Conservation (phyloP, 2,888 invertebrate genomes). For the Bhutanitis thaidina region DNA sequence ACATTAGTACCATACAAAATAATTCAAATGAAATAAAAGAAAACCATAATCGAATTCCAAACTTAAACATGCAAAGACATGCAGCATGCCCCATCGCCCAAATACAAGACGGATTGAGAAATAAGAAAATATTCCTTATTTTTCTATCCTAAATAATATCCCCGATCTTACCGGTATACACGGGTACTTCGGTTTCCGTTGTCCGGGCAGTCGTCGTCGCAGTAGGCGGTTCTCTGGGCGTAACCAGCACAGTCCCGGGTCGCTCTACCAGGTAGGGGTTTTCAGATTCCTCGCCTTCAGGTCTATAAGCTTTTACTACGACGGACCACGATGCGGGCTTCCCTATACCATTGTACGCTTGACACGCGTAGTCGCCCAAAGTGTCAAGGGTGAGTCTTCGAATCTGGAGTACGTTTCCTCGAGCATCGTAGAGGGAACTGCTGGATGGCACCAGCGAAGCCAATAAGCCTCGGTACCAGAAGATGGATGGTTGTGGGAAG, state of each 20-base stretch:
- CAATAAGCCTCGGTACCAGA: conserved; percentile 90
- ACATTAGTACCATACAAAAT: neutral
- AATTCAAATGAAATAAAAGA: neutral
- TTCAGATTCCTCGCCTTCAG: conserved; percentile 73
- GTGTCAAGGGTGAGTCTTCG: conserved; percentile 84
- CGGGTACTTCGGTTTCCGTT: conserved; percentile 34
- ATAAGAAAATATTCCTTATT: neutral
- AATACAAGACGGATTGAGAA: conserved; percentile 10
- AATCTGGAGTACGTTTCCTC: conserved; percentile 88
- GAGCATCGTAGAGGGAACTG: conserved; percentile 84
- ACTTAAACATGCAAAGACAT: conserved; percentile 21
- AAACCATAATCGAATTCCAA: neutral
- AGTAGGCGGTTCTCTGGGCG: conserved; percentile 28
- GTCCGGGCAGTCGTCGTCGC: conserved; percentile 29
- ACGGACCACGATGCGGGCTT: conserved; percentile 89
- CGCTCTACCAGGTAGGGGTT: conserved; percentile 39
- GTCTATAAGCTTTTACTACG: conserved; percentile 85
- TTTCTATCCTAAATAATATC: neutral
- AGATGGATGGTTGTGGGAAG: conserved; percentile 87
- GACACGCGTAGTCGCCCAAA: conserved; percentile 92
- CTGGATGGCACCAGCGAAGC: conserved; percentile 86
- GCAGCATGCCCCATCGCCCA: conserved; percentile 20
- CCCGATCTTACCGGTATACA: conserved; percentile 57
- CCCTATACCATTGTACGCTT: conserved; percentile 91
- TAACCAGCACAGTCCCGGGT: conserved; percentile 22